Evolutionary conservation across 2,113 vertebrate species (phyloP).

Genomic region (Amphiprion ocellaris): DNA sequence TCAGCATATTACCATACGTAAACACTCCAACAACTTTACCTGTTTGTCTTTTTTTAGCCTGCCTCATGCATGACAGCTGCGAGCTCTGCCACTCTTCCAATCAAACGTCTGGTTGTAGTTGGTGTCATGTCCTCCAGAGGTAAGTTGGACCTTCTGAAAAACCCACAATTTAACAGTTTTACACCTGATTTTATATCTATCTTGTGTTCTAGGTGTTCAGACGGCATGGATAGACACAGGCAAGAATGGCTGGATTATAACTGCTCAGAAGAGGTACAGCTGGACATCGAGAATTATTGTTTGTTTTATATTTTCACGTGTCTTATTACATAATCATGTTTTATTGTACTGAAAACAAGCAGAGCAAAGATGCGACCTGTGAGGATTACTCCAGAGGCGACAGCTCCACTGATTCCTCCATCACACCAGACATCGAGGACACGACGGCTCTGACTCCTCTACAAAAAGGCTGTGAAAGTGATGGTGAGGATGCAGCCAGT

Average conservation of each 20-base stretch:
- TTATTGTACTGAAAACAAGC: neutral
- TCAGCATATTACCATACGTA: too few species aligned
- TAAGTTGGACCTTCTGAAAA: slow-evolving; percentile 56
- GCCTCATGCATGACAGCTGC: slow-evolving; percentile 90
- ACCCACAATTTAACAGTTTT: neutral
- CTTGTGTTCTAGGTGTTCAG: slow-evolving; percentile 89
- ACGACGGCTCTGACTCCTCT: slow-evolving; percentile 72
- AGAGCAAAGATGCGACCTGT: slow-evolving; percentile 86
- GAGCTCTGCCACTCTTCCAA: slow-evolving; percentile 87
- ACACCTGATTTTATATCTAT: neutral
- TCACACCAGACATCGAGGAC: slow-evolving; percentile 57
- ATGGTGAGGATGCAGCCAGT: slow-evolving; percentile 81
- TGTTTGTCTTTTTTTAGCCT: slow-evolving; percentile 82
- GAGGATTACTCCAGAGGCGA: slow-evolving; percentile 85
- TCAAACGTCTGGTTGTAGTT: slow-evolving; percentile 91
- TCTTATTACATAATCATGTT: neutral
- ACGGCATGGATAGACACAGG: slow-evolving; percentile 93
- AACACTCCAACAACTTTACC: neutral
- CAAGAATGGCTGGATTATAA: slow-evolving; percentile 93
- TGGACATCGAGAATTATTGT: neutral
- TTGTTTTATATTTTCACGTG: neutral
- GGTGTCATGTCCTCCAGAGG: slow-evolving; percentile 97
- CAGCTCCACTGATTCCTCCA: slow-evolving; percentile 59
- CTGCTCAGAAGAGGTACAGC: slow-evolving; percentile 89
- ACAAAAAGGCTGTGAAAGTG: slow-evolving; percentile 81